Percentiles rank a stretch among this genome's conserved stretches.
Evolutionary conservation across 1,140 invertebrate species (phyloP).

Genomic region (Diorhabda elongata): DNA sequence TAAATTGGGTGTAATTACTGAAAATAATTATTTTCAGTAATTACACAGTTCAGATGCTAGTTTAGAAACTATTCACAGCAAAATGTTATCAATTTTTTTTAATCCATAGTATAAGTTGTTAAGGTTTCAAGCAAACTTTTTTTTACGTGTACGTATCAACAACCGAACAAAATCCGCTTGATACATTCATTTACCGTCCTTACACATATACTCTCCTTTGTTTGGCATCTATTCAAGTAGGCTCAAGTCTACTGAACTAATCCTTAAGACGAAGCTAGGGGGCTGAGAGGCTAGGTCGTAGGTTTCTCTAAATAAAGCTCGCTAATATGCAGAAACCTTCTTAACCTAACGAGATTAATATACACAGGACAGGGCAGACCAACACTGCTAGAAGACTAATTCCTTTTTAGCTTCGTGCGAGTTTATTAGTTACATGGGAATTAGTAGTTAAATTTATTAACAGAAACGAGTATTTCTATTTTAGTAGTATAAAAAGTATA

Average conservation of each 20-base stretch:
- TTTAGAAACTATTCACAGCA: no score
- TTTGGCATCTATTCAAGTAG: slow-evolving; percentile 37
- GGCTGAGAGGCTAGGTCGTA: slow-evolving; percentile 38
- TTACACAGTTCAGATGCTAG: no score
- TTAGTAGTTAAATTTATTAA: background rate
- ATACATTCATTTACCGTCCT: slow-evolving; percentile 6
- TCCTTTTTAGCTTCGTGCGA: slow-evolving; percentile 29
- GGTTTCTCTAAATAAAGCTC: slow-evolving; percentile 50
- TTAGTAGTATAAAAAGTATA: no score
- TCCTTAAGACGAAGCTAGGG: slow-evolving; percentile 53
- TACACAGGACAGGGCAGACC: slow-evolving; percentile 49
- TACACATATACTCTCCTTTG: slow-evolving; percentile 34
- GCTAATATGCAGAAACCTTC: slow-evolving; percentile 64
- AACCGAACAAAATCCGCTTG: background rate
- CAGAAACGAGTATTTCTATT: background rate
- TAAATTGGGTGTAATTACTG: no score
- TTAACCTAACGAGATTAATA: slow-evolving; percentile 66
- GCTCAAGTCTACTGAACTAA: slow-evolving; percentile 48
- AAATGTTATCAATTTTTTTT: no score
- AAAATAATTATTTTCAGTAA: no score
- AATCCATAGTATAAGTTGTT: no score
- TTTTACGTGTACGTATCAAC: no score
- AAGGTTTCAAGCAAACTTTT: no score
- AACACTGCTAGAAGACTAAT: slow-evolving; percentile 33
- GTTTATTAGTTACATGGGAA: slow-evolving; percentile 36